Percentiles rank a stretch among this genome's conserved stretches.
Evolutionary conservation across 2,113 vertebrate genomes (phyloP).

Genomic region (Rana temporaria): DNA sequence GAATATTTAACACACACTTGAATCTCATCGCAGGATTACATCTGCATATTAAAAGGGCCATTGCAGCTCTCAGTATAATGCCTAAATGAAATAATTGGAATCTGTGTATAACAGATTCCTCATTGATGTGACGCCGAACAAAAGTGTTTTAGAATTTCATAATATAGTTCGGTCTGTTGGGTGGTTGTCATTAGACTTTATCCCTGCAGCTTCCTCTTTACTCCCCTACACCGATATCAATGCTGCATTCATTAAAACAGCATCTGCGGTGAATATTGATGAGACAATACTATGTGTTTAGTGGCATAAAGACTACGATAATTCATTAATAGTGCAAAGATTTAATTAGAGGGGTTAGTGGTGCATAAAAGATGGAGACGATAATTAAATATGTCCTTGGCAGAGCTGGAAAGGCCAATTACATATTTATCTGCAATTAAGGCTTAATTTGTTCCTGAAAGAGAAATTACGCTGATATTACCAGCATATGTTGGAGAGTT

Average conservation of each 20-base stretch:
- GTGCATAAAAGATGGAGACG: background rate
- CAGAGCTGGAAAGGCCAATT: too few relatives aligned
- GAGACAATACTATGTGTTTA: conserved; percentile 5
- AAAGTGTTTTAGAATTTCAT: conserved; percentile 42
- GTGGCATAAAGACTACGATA: background rate
- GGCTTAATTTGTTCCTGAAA: too few relatives aligned
- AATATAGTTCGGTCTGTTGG: conserved; percentile 13
- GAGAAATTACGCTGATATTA: too few relatives aligned
- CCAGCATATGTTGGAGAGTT: too few relatives aligned
- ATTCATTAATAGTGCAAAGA: background rate
- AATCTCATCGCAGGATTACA: conserved; percentile 45
- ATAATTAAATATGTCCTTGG: too few relatives aligned
- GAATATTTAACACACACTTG: conserved; percentile 46
- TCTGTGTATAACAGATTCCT: conserved; percentile 24
- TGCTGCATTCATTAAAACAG: conserved; percentile 13
- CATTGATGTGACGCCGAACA: conserved; percentile 31
- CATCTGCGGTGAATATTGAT: background rate
- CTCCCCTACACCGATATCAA: background rate
- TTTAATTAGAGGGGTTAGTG: background rate
- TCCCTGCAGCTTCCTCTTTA: background rate
- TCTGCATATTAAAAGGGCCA: conserved; percentile 55
- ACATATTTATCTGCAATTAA: too few relatives aligned
- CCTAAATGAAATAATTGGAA: conserved; percentile 49
- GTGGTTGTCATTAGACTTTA: conserved; percentile 10
- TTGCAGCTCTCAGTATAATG: conserved; percentile 13